Evolutionary conservation across 2,113 vertebrate genomes (phyloP).

Genomic region (Grantiella picta): DNA sequence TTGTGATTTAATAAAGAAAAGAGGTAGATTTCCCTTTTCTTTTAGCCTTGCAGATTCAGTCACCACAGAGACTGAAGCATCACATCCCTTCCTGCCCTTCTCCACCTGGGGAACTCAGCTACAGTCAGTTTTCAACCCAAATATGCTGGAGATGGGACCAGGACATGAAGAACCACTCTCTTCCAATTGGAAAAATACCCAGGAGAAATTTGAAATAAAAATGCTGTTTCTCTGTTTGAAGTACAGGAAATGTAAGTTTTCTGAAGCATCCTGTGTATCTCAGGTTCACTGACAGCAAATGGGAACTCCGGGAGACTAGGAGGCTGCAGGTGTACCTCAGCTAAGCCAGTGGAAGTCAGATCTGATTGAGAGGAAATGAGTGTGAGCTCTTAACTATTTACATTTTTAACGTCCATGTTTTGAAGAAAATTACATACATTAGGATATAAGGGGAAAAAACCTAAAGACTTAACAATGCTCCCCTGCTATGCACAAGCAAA

Average conservation of each 20-base stretch:
- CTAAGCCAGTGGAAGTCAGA: not conserved
- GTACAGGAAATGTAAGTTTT: not conserved
- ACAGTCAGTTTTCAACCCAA: not conserved
- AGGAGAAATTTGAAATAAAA: not conserved
- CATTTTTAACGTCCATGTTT: not conserved
- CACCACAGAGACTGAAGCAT: not conserved
- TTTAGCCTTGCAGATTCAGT: not conserved
- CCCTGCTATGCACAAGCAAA: not conserved
- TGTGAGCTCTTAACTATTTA: not conserved
- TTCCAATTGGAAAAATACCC: not conserved
- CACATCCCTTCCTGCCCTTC: not conserved
- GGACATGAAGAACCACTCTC: fast-evolving
- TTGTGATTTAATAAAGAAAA: not conserved
- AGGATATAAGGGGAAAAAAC: not conserved
- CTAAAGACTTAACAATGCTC: not conserved
- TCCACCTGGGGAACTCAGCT: not conserved
- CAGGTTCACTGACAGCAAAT: not conserved
- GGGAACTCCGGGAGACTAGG: not conserved
- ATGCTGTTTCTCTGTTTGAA: not conserved
- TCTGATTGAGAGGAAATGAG: fast-evolving
- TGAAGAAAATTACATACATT: not conserved
- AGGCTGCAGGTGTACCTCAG: not conserved
- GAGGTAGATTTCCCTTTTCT: not conserved
- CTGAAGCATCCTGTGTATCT: not conserved
- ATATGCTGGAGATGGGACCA: not conserved